Evolutionary conservation across 2,113 vertebrate species (phyloP).

Genomic region (Ariopsis seemanni): DNA sequence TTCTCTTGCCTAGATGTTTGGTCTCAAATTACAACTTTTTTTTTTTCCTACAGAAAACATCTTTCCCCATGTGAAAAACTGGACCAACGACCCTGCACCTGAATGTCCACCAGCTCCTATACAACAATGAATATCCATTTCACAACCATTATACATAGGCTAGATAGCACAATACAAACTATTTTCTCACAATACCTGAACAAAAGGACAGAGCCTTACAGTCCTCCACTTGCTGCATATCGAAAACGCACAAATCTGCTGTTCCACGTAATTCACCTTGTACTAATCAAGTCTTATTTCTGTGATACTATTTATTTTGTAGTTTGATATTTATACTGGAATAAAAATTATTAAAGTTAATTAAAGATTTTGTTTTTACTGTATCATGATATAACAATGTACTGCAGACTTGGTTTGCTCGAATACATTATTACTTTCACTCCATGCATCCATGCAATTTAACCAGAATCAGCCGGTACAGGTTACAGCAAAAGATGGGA

Average conservation of each 20-base stretch:
- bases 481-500: too few relatives aligned
- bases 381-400: constrained; percentile 14
- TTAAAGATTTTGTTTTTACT: constrained; percentile 6
- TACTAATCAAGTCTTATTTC: constrained; percentile 65
- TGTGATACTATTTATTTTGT: constrained; percentile 39
- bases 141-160: neutral
- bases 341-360: neutral
- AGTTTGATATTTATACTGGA: constrained; percentile 33
- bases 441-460: neutral
- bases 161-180: neutral
- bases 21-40: neutral
- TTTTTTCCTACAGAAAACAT: constrained; percentile 27
- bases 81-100: constrained; percentile 49
- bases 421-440: constrained; percentile 8
- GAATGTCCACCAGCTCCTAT: constrained; percentile 35
- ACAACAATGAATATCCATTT: constrained; percentile 8
- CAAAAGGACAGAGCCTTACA: neutral
- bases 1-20: neutral
- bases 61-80: constrained; percentile 29
- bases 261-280: constrained; percentile 1
- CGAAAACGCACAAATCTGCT: constrained; percentile 46
- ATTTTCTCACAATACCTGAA: constrained; percentile 1
- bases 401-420: constrained; percentile 20
- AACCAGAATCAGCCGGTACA: too few relatives aligned
- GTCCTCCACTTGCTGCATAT: neutral